A percentile compares a stretch with the other conserved stretches of the same genome.
Evolutionary conservation across 2,888 invertebrate species (phyloP).

Genomic region (Stramonita haemastoma): DNA sequence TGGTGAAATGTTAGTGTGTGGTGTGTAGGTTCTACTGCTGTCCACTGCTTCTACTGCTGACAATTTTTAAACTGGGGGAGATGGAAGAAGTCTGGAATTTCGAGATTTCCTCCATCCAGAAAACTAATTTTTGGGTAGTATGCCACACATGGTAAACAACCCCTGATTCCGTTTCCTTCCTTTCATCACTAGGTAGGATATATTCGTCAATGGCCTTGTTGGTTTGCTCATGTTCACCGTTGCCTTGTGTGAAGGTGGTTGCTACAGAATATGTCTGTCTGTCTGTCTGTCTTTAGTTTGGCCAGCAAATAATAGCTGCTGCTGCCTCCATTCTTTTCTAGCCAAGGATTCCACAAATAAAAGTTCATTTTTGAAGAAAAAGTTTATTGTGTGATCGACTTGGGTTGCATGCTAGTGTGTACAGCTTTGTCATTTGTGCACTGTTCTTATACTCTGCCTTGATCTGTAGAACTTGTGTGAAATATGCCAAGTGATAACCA

Average conservation of each 20-base stretch:
- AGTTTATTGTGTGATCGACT: neutral
- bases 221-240: constrained; percentile 40
- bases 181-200: no score
- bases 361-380: constrained; percentile 20
- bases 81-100: no score
- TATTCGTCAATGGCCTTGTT: neutral
- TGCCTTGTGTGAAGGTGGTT: constrained; percentile 36
- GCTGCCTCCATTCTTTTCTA: constrained; percentile 39
- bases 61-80: no score
- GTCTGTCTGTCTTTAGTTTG: constrained; percentile 39
- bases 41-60: no score
- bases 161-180: no score
- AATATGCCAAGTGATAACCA: no score
- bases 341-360: constrained; percentile 33
- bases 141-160: no score
- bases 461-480: no score
- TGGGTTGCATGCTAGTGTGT: neutral
- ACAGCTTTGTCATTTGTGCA: neutral
- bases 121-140: no score
- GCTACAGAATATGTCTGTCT: constrained; percentile 32
- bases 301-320: constrained; percentile 32
- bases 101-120: no score
- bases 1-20: no score
- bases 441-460: neutral
- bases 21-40: no score